Evolutionary conservation across 1,140 invertebrate species (phyloP), one percentile per base, ranked within the genome.

Genomic region (Myzus persicae): DNA sequence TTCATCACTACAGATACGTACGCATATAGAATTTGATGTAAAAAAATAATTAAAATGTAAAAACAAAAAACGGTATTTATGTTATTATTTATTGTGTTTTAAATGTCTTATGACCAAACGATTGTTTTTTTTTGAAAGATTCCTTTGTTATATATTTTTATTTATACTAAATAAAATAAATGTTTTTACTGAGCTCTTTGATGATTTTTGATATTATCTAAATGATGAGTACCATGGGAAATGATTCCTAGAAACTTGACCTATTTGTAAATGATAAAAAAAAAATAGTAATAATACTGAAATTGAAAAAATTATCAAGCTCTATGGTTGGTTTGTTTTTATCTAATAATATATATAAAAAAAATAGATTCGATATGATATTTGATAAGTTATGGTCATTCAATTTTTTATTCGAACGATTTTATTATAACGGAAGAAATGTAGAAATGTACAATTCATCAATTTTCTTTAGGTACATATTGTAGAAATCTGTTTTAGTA

Each of bases 271-370:
- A 87, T 1, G 14, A 87, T 36, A 48, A 31, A 87, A 87, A 85
- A 42, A 36, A 36, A 48, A 38, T 84, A 42, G n/a, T n/a, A n/a
- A 26, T 40, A 26, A 42, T 40, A 85, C 24, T 26, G 24, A 85
- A 26, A 85, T 40, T 40, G 9, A 85, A 40, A 88, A 88, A 48
- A 88, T 48, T 46, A 36, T 48, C 44, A 88, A 88, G 85, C 46
- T 46, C 85, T 36, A 88, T 36, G 44, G 85, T 88, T 48, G 42
- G 85, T 48, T 88, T 88, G 85, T 48, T 88, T 88, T 88, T 31
- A 36, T 48, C 44, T 20, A 88, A 88, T 46, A 46, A 88, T 14
- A n/a, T n/a, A 76, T 18, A n/a, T n/a, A 31, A 44, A 84, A 44
- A 36, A 48, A 88, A 88, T 48, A 36, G 1, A 88, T n/a, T 88